Evolutionary conservation across 2,797 vertebrate genomes (phyloP).

Genomic region (Argentina silus): DNA sequence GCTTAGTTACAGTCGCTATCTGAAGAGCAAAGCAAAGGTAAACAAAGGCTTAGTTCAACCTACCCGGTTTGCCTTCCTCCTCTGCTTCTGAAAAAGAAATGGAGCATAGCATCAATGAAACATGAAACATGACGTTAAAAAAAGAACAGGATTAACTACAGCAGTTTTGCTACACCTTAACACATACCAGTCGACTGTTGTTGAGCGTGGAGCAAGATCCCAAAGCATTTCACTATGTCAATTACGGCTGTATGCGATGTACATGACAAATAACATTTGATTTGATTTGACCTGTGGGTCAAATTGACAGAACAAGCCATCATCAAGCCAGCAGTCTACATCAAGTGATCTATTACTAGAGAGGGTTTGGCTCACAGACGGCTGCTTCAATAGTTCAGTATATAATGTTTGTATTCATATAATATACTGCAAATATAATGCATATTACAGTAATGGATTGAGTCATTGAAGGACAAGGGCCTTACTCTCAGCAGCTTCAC

Average conservation of each 20-base stretch:
- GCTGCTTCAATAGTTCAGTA: too few species aligned
- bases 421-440: too few species aligned
- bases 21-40: constrained; percentile 32
- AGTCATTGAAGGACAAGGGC: neutral
- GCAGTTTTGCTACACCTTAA: too few species aligned
- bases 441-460: neutral
- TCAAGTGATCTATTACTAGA: neutral
- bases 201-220: too few species aligned
- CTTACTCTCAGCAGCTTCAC: constrained; percentile 80
- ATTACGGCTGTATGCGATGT: neutral
- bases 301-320: neutral
- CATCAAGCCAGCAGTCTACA: neutral
- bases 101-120: neutral
- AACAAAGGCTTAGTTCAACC: constrained; percentile 47
- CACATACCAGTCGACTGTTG: too few species aligned
- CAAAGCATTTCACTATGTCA: neutral
- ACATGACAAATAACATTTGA: too few species aligned
- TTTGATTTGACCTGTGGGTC: neutral
- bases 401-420: too few species aligned
- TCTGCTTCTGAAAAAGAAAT: constrained; percentile 51
- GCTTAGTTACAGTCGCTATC: neutral
- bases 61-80: constrained; percentile 58
- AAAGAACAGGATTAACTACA: neutral
- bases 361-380: too few species aligned
- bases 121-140: neutral